Evolutionary conservation across 1,140 invertebrate genomes (phyloP).

Genomic region (Ceratina australensis): DNA sequence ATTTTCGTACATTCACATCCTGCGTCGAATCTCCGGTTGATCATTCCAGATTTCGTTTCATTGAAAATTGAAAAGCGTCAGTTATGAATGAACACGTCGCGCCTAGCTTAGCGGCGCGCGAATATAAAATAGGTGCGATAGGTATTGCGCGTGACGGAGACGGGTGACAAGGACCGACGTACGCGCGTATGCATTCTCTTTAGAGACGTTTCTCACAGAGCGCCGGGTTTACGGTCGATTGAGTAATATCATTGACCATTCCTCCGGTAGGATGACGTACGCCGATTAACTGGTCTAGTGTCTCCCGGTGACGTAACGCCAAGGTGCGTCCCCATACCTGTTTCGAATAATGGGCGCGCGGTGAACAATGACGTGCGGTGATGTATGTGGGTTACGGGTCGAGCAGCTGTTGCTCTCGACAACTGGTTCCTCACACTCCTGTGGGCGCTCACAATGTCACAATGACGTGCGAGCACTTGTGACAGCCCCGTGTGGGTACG

Average conservation of each 20-base stretch:
- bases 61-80: too few species aligned
- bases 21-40: too few species aligned
- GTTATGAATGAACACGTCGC: too few species aligned
- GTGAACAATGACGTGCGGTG: slow-evolving; percentile 77
- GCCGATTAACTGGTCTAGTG: slow-evolving; percentile 61
- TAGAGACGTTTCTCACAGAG: slow-evolving; percentile 18
- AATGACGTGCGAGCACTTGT: slow-evolving; percentile 78
- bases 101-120: too few species aligned
- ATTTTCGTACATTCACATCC: too few species aligned
- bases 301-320: slow-evolving; percentile 56
- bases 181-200: background rate
- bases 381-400: slow-evolving; percentile 78
- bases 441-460: slow-evolving; percentile 75
- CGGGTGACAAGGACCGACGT: too few species aligned
- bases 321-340: slow-evolving; percentile 71
- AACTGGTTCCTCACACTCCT: slow-evolving; percentile 73
- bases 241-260: slow-evolving; percentile 54
- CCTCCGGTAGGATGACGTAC: slow-evolving; percentile 56
- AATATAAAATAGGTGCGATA: too few species aligned
- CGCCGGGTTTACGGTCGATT: slow-evolving; percentile 38
- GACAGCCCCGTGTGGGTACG: slow-evolving; percentile 73
- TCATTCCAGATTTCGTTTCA: too few species aligned
- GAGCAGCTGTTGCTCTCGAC: slow-evolving; percentile 76
- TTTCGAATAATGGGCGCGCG: slow-evolving; percentile 69
- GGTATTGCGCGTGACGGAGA: too few species aligned